Conservation (phyloP, 2,797 vertebrate species). For the Chiroxiphia lanceolata region DNA sequence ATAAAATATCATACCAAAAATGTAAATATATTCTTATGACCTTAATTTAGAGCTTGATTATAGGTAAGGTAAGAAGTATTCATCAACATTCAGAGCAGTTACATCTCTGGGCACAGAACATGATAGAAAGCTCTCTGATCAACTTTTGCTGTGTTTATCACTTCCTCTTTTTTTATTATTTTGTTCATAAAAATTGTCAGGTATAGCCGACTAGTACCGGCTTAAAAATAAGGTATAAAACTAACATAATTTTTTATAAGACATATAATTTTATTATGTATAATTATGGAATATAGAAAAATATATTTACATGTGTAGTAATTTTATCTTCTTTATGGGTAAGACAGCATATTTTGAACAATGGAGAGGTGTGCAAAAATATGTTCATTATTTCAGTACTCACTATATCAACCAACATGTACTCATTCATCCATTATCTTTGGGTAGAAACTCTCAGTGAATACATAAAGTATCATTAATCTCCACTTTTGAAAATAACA, state of each 20-base stretch:
- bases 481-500: background rate
- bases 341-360: background rate
- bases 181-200: background rate
- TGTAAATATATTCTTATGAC: background rate
- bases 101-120: background rate
- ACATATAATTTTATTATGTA: background rate
- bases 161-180: background rate
- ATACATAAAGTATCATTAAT: background rate
- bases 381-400: background rate
- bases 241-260: background rate
- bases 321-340: background rate
- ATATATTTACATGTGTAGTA: background rate
- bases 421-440: background rate
- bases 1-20: background rate
- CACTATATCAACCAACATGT: background rate
- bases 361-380: fast-evolving
- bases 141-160: background rate
- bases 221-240: background rate
- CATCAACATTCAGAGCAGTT: background rate
- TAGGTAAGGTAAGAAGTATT: background rate
- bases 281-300: background rate
- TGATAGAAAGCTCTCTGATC: background rate
- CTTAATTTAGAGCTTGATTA: background rate
- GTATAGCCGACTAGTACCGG: background rate
- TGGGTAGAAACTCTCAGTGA: background rate